Percentiles rank a stretch among this genome's conserved stretches.
phyloP scores from a whole-genome alignment of 2,888 invertebrate species.

The Pheosia gnoma region DNA sequence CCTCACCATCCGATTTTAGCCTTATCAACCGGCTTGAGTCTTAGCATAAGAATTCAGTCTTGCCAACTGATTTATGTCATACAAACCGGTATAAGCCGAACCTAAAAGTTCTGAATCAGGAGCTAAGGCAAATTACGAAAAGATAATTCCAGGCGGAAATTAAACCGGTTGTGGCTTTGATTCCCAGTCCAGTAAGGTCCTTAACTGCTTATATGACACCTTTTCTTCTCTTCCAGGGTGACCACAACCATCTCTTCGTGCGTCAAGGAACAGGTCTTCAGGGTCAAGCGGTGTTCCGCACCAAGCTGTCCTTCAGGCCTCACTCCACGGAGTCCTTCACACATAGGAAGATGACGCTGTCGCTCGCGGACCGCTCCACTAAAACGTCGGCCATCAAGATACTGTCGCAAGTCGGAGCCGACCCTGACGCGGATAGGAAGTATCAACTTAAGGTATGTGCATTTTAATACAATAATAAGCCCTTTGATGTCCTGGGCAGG shows the following conservation, averaged over 20 bases:
- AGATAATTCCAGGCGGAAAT: no score
- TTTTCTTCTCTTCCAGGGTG: slow-evolving; percentile 85
- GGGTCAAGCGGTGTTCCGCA: slow-evolving; percentile 98
- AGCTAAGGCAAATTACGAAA: no score
- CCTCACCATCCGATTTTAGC: no score
- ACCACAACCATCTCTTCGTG: slow-evolving; percentile 98
- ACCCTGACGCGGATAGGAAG: slow-evolving; percentile 96
- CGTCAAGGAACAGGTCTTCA: slow-evolving; percentile 99
- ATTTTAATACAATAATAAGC: background rate
- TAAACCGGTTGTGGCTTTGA: no score
- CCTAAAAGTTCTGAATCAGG: no score
- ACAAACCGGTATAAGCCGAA: no score
- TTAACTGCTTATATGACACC: no score
- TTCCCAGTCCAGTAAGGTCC: no score
- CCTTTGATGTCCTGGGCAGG: no score
- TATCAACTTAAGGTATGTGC: slow-evolving; percentile 93
- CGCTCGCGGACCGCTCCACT: slow-evolving; percentile 96
- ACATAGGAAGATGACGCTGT: slow-evolving; percentile 99
- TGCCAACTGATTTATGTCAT: no score
- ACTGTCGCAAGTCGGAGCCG: slow-evolving; percentile 95
- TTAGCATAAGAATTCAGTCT: no score
- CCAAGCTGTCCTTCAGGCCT: slow-evolving; percentile 98
- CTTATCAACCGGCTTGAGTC: no score
- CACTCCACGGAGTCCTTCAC: slow-evolving; percentile 99
- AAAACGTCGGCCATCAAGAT: slow-evolving; percentile 98